phyloP scores from a whole-genome alignment of 2,113 vertebrate species.

The Carollia perspicillata region DNA sequence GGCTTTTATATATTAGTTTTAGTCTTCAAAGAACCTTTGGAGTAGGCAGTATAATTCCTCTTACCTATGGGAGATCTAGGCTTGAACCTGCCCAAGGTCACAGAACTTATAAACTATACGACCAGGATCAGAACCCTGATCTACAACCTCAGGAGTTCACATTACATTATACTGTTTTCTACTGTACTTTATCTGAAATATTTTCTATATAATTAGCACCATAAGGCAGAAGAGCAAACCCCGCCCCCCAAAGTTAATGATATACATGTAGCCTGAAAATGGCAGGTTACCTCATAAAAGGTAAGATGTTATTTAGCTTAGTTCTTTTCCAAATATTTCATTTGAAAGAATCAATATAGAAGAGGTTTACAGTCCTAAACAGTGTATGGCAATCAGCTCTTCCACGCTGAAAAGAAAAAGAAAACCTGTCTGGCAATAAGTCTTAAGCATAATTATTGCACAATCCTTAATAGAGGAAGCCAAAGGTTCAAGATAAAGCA shows the following conservation, averaged over 20 bases:
- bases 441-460: not conserved
- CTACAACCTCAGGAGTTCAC: not conserved
- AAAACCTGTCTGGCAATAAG: not conserved
- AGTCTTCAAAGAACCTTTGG: slow-evolving; percentile 4
- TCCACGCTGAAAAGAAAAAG: not conserved
- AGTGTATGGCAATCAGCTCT: not conserved
- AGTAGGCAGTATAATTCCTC: not conserved
- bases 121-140: not conserved
- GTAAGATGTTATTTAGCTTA: not conserved
- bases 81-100: not conserved
- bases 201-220: not conserved
- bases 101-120: not conserved
- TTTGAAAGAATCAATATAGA: not conserved
- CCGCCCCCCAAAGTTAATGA: not conserved
- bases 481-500: not conserved
- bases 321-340: not conserved
- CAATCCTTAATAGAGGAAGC: not conserved
- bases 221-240: not conserved
- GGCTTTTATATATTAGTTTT: not conserved
- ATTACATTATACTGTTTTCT: not conserved
- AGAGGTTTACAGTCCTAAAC: not conserved
- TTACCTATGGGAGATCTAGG: not conserved
- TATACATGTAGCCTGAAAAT: not conserved
- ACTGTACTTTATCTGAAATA: not conserved
- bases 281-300: not conserved